phyloP scores from a whole-genome alignment of 2,888 invertebrate genomes.

The Polydrusus pterygomalis region DNA sequence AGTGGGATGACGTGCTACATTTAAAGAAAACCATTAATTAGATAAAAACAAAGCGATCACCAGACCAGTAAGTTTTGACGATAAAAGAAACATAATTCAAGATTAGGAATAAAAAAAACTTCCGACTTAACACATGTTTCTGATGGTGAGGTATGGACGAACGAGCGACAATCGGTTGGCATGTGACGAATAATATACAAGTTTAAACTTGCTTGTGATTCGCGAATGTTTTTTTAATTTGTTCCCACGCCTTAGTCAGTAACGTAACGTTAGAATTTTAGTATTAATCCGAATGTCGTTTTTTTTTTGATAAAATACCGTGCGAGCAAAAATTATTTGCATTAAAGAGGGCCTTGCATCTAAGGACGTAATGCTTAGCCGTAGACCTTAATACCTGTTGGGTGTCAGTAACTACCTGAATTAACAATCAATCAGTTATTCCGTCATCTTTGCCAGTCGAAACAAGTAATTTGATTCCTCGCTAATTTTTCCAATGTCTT shows the following conservation, averaged over 20 bases:
- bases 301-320: too few species aligned
- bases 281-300: too few species aligned
- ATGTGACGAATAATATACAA: conserved; percentile 29
- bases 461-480: too few species aligned
- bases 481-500: too few species aligned
- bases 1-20: background rate
- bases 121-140: conserved; percentile 39
- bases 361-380: too few species aligned
- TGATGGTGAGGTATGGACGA: conserved; percentile 17
- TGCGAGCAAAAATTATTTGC: too few species aligned
- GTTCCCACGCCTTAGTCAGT: conserved; percentile 25
- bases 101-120: conserved; percentile 2
- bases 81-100: conserved; percentile 28
- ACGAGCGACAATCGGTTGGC: conserved; percentile 2
- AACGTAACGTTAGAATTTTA: background rate
- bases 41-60: conserved; percentile 34
- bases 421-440: too few species aligned
- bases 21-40: conserved; percentile 22
- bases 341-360: too few species aligned
- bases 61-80: background rate
- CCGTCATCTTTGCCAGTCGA: too few species aligned
- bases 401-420: too few species aligned
- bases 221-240: conserved; percentile 8
- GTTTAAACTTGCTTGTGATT: conserved; percentile 39
- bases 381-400: too few species aligned